A percentile compares a stretch with the other conserved stretches of the same genome.
Conservation (phyloP, 2,888 invertebrate genomes). For the Gibbula magus region DNA sequence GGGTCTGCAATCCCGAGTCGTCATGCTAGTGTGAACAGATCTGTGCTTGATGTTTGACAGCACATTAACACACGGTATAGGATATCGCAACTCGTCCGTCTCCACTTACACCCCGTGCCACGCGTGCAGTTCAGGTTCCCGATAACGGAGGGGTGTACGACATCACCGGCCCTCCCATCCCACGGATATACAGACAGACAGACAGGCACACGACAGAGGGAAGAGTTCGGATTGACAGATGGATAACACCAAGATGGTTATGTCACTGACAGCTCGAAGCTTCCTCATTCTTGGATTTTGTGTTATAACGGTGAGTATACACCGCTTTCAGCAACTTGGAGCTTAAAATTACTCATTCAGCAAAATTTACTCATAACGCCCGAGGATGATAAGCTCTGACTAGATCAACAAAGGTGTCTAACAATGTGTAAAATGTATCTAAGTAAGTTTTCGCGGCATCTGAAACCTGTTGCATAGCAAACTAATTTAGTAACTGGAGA, state of each 20-base stretch:
- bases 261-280: not conserved
- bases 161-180: not conserved
- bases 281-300: not conserved
- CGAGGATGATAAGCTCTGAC: too few species aligned
- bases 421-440: too few species aligned
- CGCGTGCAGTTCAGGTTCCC: not conserved
- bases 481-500: too few species aligned
- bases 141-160: not conserved
- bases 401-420: too few species aligned
- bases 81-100: not conserved
- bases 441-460: too few species aligned
- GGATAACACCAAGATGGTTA: not conserved
- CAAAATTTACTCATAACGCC: too few species aligned
- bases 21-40: not conserved
- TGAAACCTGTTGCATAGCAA: too few species aligned
- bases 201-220: slow-evolving; percentile 1
- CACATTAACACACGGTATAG: slow-evolving; percentile 1
- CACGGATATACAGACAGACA: not conserved
- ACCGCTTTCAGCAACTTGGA: too few species aligned
- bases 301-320: not conserved
- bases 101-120: not conserved
- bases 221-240: not conserved
- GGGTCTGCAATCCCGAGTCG: not conserved
- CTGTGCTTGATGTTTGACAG: not conserved
- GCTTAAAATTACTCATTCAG: too few species aligned